A percentile compares a stretch with the other conserved stretches of the same genome.
Conservation (phyloP, 2,113 vertebrate species). For the Ceuthmochares aereus region DNA sequence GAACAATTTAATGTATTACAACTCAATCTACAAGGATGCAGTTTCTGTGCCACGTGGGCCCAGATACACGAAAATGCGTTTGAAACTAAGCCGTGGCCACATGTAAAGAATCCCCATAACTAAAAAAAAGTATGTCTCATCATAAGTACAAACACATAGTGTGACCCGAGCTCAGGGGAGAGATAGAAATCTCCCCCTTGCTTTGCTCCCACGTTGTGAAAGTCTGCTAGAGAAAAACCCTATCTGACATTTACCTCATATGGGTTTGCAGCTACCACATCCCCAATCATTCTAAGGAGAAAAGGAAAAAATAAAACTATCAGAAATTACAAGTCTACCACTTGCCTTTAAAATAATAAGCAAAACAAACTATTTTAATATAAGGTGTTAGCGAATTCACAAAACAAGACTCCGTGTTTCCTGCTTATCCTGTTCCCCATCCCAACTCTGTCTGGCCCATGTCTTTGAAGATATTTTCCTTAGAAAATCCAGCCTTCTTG, state of each 20-base stretch:
- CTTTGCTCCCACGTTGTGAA: neutral
- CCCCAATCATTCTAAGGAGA: constrained; percentile 78
- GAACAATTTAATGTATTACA: neutral
- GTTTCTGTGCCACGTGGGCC: neutral
- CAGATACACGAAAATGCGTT: neutral
- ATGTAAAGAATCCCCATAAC: neutral
- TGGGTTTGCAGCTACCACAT: constrained; percentile 76
- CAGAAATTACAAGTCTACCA: neutral
- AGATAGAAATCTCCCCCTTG: neutral
- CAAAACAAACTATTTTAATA: neutral
- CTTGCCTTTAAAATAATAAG: neutral
- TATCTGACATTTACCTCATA: constrained; percentile 73
- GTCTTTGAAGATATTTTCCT: neutral
- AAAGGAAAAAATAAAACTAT: neutral
- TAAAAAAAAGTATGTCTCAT: neutral
- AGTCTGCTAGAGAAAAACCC: neutral
- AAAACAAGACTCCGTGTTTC: neutral
- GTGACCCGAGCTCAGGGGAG: neutral
- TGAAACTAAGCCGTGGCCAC: neutral
- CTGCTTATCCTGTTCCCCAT: neutral
- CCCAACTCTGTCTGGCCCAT: neutral
- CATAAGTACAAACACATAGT: neutral
- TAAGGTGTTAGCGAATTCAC: neutral
- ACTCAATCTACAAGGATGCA: neutral
- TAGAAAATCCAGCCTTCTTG: neutral